Conservation (phyloP, 2,888 invertebrate species). For the Stomorhina lunata region DNA sequence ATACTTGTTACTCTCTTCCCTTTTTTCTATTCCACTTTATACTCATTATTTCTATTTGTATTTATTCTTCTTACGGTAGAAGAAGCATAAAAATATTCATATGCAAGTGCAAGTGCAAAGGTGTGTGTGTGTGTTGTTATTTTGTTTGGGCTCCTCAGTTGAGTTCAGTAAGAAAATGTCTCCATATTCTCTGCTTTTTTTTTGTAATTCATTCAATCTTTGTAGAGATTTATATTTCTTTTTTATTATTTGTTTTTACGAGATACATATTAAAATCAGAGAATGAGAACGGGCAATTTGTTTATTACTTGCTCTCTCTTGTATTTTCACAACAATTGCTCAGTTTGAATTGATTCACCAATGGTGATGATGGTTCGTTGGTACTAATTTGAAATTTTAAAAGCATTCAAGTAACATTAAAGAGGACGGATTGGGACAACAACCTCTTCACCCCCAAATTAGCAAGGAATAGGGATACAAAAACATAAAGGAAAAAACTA, state of each 20-base stretch:
- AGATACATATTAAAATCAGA: slow-evolving; percentile 33
- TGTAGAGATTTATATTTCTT: slow-evolving; percentile 42
- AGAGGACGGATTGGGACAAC: too few species aligned
- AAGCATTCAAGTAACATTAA: too few species aligned
- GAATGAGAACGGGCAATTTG: too few species aligned
- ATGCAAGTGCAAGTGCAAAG: background rate
- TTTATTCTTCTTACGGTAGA: background rate
- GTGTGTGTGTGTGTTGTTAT: background rate
- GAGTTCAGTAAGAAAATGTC: slow-evolving; percentile 24
- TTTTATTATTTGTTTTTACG: slow-evolving; percentile 13
- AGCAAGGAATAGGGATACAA: too few species aligned
- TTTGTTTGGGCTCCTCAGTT: too few species aligned
- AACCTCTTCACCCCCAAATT: too few species aligned
- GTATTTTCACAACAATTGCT: background rate
- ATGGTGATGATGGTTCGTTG: too few species aligned
- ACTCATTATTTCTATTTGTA: too few species aligned
- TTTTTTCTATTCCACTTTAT: slow-evolving; percentile 22
- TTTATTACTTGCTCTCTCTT: slow-evolving; percentile 30
- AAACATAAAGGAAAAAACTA: too few species aligned
- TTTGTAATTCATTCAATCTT: slow-evolving; percentile 19
- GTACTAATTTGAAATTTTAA: too few species aligned
- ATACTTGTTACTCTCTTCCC: slow-evolving; percentile 48
- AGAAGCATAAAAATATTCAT: background rate
- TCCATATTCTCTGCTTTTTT: slow-evolving; percentile 9
- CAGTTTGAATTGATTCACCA: background rate